These are phyloP conservation scores for Lacerta agilis DNA, from an alignment of 2,797 vertebrate genomes.

Conservation along the genomic window DNA sequence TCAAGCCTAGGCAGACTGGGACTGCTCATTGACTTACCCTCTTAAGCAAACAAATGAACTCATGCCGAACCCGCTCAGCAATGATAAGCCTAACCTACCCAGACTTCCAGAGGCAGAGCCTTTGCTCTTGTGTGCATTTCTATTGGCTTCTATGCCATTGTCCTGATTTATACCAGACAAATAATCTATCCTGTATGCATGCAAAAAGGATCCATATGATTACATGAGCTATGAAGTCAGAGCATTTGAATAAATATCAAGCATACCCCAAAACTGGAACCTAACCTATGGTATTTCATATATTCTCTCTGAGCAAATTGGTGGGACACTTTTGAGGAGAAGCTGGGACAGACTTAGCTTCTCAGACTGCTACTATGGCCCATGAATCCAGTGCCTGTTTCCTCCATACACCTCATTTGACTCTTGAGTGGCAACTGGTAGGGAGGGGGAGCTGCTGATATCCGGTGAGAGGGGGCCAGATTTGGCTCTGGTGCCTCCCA, in stretches of 20 bases:
- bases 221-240: neutral
- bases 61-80: constrained; percentile 55
- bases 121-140: neutral
- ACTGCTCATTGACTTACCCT: constrained; percentile 65
- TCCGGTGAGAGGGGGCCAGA: too few species aligned
- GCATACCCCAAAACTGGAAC: neutral
- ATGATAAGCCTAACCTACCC: constrained; percentile 63
- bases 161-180: neutral
- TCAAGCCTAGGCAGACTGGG: constrained; percentile 58
- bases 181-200: too few species aligned
- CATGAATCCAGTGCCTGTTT: neutral
- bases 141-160: neutral
- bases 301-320: too few species aligned
- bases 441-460: neutral
- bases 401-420: neutral
- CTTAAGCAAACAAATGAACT: constrained; percentile 75
- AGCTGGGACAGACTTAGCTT: too few species aligned
- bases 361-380: neutral
- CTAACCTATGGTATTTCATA: neutral
- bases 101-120: constrained; percentile 41
- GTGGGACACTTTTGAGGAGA: neutral
- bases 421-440: neutral
- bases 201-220: neutral
- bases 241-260: neutral
- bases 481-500: neutral